Conservation (phyloP, 1,140 invertebrate species). For the Tetramorium alpestre region DNA sequence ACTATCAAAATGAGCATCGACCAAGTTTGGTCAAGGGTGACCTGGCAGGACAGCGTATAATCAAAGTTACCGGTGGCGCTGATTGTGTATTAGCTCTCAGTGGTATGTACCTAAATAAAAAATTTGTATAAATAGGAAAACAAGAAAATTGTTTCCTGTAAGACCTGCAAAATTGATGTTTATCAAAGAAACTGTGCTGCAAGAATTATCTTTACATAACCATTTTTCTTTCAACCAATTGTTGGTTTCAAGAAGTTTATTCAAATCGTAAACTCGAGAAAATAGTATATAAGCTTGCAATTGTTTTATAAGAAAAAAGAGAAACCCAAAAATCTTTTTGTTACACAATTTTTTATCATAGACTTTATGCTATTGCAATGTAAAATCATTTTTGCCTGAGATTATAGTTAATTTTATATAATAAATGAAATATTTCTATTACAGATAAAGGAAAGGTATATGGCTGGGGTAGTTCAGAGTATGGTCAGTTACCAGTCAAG, state of each 20-base stretch:
- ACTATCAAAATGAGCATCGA: constrained; percentile 87
- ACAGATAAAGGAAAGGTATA: constrained; percentile 96
- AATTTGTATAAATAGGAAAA: neutral
- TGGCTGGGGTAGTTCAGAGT: constrained; percentile 99
- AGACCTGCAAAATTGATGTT: neutral
- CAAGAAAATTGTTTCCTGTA: neutral
- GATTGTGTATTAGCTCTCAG: constrained; percentile 96
- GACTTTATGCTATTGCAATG: too few species aligned
- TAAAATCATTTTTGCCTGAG: too few species aligned
- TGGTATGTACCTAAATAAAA: constrained; percentile 85
- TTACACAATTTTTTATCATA: too few species aligned
- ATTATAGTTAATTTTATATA: neutral
- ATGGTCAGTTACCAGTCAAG: constrained; percentile 90
- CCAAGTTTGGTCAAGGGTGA: constrained; percentile 92
- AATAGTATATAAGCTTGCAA: too few species aligned
- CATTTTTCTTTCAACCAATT: neutral
- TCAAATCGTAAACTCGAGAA: too few species aligned
- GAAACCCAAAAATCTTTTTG: too few species aligned
- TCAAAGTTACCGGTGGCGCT: constrained; percentile 91
- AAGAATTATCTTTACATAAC: neutral
- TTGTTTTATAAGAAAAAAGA: too few species aligned
- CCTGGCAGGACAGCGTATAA: constrained; percentile 92
- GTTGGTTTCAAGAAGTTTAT: too few species aligned
- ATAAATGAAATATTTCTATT: constrained; percentile 67
- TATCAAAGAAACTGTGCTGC: neutral